Evolutionary conservation across 2,888 invertebrate species (phyloP), one percentile per base, ranked within the genome.

Genomic region (Muscina levida): DNA sequence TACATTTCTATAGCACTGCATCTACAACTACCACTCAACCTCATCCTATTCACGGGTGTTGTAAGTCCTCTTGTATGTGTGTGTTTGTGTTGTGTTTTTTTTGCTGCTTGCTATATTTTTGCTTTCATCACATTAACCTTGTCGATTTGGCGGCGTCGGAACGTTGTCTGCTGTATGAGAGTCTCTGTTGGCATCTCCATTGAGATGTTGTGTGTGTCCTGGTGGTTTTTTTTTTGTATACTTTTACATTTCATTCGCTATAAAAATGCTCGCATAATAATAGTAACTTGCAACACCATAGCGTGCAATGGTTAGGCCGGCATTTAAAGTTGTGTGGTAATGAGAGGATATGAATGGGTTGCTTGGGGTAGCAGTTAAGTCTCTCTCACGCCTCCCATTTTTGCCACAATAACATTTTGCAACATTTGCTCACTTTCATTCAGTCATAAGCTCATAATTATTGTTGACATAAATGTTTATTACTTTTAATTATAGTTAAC

Each of bases 401-500:
- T 15, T 5, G 5, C 6, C 57, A 17, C 57, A 37, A 37, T 37
- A 39, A 31, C 2, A 17, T 6, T 53, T 8, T 19, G 39, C 39
- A 8, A 59, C 39, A 59, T 39, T 59, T 59, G 37, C 37, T 59
- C 11, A 37, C 19, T 59, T 17, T 59, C 17, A 3, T 15, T 59
- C 59, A 22, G 1, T 22, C 22, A 17, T 59, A 59, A 59, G 39
- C 59, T 39, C 37, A 39, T 59, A 59, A 59, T 59, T 59, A 39
- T 37, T 59, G 59, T 59, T 37, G 59, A 59, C 59, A 59, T 31
- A 59, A 59, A 59, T 59, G 59, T 59, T 59, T 59, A 59, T 59
- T 39, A 59, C 37, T 39, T 59, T 59, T 59, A 59, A 59, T 59
- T 59, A 59, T 37, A 37, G 37, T 59, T 24, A 24, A 4, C 48